phyloP scores from a whole-genome alignment of 2,113 vertebrate genomes.

The Cavia aperea region DNA sequence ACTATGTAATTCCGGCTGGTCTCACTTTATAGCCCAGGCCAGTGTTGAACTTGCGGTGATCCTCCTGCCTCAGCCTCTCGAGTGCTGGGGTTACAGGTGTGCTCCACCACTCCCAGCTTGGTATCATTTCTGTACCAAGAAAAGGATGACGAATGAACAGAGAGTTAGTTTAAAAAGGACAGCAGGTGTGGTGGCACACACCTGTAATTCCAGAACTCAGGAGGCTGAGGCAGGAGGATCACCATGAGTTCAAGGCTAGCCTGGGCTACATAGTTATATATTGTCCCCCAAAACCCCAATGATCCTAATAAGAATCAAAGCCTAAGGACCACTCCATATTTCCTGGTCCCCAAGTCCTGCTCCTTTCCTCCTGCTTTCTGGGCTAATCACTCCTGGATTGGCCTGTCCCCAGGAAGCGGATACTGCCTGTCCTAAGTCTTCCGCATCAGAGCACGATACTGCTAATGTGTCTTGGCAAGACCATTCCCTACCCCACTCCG shows the following conservation, averaged over 20 bases:
- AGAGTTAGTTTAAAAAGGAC: neutral
- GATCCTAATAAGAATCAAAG: neutral
- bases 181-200: neutral
- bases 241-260: neutral
- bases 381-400: neutral
- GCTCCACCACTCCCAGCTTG: neutral
- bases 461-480: neutral
- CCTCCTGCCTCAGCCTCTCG: neutral
- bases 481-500: too few species aligned
- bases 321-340: neutral
- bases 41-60: neutral
- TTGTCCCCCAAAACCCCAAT: neutral
- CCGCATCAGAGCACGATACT: neutral
- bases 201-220: neutral
- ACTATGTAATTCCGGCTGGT: neutral
- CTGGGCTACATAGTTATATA: neutral
- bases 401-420: neutral
- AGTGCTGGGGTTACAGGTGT: neutral
- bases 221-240: neutral
- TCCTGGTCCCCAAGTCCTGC: accelerated
- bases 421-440: too few species aligned
- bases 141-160: neutral
- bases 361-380: neutral
- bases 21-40: neutral
- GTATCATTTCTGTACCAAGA: neutral